Conservation (phyloP, 1,140 invertebrate genomes). For the Papilio polyxenes region DNA sequence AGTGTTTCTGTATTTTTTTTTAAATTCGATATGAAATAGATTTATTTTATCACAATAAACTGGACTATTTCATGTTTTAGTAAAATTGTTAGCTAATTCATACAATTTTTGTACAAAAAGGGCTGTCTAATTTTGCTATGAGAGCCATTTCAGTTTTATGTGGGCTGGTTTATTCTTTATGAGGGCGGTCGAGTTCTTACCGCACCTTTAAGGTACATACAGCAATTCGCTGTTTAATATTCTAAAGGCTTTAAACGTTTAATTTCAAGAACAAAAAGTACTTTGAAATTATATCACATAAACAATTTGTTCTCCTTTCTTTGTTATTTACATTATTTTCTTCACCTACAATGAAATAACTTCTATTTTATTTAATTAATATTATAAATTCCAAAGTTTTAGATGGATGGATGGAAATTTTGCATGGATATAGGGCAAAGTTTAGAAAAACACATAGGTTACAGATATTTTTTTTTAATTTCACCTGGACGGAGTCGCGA, state of each 20-base stretch:
- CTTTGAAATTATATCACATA: background rate
- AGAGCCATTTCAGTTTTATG: constrained; percentile 21
- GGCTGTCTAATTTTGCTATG: background rate
- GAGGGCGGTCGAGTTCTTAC: constrained; percentile 20
- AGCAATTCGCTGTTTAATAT: constrained; percentile 19
- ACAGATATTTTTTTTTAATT: too few relatives aligned
- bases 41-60: too few relatives aligned
- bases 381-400: background rate
- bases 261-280: background rate
- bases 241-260: constrained; percentile 11
- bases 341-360: background rate
- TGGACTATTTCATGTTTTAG: background rate
- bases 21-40: too few relatives aligned
- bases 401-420: too few relatives aligned
- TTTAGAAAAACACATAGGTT: too few relatives aligned
- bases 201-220: constrained; percentile 4
- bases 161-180: constrained; percentile 26
- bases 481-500: too few relatives aligned
- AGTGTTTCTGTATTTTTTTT: background rate
- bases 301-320: background rate
- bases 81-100: background rate
- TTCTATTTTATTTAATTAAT: background rate
- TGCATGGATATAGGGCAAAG: too few relatives aligned
- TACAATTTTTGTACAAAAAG: background rate
- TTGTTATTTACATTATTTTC: background rate